Conservation (phyloP, 2,888 invertebrate species). For the Capitulum mitella region DNA sequence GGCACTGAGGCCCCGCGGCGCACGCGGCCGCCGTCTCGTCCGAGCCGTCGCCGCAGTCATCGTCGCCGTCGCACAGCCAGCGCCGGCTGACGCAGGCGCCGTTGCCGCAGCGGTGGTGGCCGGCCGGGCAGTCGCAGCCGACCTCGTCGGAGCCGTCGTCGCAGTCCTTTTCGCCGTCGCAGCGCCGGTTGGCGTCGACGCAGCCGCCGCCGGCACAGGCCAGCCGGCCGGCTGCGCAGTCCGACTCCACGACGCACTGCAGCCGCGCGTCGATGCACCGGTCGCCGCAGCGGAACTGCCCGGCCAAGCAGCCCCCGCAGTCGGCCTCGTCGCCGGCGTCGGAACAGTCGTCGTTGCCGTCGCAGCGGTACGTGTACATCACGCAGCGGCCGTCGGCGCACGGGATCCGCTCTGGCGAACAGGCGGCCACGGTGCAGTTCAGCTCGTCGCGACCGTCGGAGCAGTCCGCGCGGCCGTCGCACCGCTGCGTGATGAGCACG, state of each 20-base stretch:
- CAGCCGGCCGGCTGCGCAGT: background rate
- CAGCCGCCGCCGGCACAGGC: background rate
- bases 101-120: background rate
- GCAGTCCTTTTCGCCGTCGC: conserved; percentile 15
- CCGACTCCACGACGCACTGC: background rate
- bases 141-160: conserved; percentile 23
- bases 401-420: background rate
- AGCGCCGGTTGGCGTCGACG: no score
- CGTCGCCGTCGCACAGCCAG: background rate
- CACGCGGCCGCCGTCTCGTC: background rate
- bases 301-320: background rate
- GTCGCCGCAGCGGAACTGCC: background rate
- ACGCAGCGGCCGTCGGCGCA: background rate
- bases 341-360: background rate
- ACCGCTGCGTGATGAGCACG: conserved; percentile 48
- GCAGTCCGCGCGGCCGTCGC: conserved; percentile 52
- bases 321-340: background rate
- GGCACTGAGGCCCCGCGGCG: background rate
- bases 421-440: background rate
- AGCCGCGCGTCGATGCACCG: no score
- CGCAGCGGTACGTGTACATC: background rate
- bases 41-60: conserved; percentile 1
- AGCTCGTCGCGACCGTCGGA: conserved; percentile 44
- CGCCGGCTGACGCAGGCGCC: background rate
- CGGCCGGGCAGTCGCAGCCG: background rate